Evolutionary conservation across 2,113 vertebrate species (phyloP).

Genomic region (Amphiprion percula): DNA sequence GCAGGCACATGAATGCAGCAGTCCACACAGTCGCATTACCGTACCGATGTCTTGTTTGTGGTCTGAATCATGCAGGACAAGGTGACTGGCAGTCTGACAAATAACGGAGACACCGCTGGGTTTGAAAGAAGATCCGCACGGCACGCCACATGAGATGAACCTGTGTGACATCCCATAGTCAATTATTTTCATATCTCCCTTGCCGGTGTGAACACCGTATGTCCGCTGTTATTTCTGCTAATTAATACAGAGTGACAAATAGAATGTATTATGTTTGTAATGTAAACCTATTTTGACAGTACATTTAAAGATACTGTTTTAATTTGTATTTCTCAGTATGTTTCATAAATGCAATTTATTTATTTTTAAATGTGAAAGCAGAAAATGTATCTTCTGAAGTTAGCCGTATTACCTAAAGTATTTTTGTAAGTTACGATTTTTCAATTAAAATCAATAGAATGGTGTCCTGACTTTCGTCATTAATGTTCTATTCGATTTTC

Average conservation of each 20-base stretch:
- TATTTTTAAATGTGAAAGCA: conserved; percentile 8
- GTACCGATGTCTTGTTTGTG: conserved; percentile 20
- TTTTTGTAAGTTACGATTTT: conserved; percentile 71
- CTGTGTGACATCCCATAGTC: neutral
- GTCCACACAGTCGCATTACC: neutral
- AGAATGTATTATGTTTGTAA: conserved; percentile 12
- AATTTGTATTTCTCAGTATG: conserved; percentile 18
- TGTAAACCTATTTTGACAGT: conserved; percentile 3
- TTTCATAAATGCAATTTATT: conserved; percentile 15
- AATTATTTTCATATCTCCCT: conserved; percentile 9
- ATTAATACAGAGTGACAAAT: conserved; percentile 3
- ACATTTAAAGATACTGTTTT: conserved; percentile 25
- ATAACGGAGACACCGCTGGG: conserved; percentile 55
- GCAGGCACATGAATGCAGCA: neutral
- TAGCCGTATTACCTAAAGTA: conserved; percentile 19
- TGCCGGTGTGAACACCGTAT: neutral
- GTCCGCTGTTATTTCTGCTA: conserved; percentile 6
- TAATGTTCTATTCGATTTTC: neutral
- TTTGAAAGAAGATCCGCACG: conserved; percentile 63
- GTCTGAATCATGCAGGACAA: conserved; percentile 69
- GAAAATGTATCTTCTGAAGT: neutral
- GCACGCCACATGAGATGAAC: conserved; percentile 46
- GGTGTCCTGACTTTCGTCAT: conserved; percentile 10
- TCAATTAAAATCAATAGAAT: conserved; percentile 67
- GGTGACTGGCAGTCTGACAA: conserved; percentile 50